Evolutionary conservation across 2,113 vertebrate genomes (phyloP).

Genomic region (Heterochromis multidens): DNA sequence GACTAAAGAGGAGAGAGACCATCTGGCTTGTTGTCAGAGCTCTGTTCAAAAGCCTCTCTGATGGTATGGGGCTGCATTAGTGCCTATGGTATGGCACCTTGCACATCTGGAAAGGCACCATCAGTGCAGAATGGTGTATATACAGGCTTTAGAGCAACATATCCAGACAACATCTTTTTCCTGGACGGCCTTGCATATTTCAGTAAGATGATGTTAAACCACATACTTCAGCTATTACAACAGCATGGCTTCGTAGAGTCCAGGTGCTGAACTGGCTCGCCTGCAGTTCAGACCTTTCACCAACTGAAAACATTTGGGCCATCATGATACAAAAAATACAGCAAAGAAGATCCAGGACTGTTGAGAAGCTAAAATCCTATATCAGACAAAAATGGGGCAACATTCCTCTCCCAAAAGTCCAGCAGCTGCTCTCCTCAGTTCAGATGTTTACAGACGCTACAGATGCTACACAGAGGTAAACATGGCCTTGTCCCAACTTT

Average conservation of each 20-base stretch:
- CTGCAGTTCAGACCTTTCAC: not conserved
- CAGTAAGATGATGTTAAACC: not conserved
- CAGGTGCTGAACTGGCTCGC: not conserved
- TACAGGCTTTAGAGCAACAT: not conserved
- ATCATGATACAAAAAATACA: not conserved
- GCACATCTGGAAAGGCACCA: not conserved
- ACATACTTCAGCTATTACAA: not conserved
- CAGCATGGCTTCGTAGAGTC: too few species aligned
- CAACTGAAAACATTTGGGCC: not conserved
- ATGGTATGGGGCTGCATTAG: not conserved
- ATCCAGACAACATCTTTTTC: not conserved
- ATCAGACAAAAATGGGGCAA: not conserved
- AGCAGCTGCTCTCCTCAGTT: not conserved
- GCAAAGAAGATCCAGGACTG: not conserved
- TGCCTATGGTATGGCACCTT: not conserved
- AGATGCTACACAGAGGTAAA: not conserved
- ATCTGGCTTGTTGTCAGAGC: not conserved
- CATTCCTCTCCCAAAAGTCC: not conserved
- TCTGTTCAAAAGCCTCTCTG: not conserved
- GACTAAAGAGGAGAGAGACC: not conserved
- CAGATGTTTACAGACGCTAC: not conserved
- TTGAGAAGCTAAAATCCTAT: not conserved
- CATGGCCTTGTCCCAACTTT: not conserved
- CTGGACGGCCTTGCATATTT: not conserved
- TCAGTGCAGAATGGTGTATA: not conserved